phyloP scores from a whole-genome alignment of 1,140 invertebrate genomes.

The Aphaenogaster ashmeadi region DNA sequence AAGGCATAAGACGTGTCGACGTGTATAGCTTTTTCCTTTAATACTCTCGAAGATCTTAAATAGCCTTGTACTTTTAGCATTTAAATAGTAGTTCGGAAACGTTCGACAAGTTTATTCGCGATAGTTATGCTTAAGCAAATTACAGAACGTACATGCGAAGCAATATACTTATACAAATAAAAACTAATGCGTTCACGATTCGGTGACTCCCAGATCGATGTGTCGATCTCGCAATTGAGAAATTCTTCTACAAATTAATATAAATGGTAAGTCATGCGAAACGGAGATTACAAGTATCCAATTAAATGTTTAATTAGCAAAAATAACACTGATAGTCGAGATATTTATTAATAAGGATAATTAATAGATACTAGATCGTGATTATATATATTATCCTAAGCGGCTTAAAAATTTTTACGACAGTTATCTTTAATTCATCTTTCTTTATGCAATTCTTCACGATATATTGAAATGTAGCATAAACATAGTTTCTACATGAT shows the following conservation, averaged over 20 bases:
- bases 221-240: not conserved
- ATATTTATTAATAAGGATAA: not conserved
- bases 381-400: not conserved
- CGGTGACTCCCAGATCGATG: not conserved
- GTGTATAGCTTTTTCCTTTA: not conserved
- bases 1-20: not conserved
- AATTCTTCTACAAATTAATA: not conserved
- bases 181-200: not conserved
- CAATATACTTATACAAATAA: not conserved
- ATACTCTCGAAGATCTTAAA: not conserved
- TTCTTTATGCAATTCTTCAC: not conserved
- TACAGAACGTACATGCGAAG: not conserved
- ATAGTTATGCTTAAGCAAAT: not conserved
- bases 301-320: not conserved
- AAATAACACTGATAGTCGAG: not conserved
- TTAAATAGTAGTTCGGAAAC: not conserved
- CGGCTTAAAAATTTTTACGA: not conserved
- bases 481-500: not conserved
- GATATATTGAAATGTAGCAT: not conserved
- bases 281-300: not conserved
- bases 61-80: conserved; percentile 11
- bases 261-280: not conserved
- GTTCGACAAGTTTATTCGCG: not conserved
- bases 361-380: not conserved
- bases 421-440: not conserved